phyloP scores from a whole-genome alignment of 2,113 vertebrate species.

The Peromyscus leucopus region DNA sequence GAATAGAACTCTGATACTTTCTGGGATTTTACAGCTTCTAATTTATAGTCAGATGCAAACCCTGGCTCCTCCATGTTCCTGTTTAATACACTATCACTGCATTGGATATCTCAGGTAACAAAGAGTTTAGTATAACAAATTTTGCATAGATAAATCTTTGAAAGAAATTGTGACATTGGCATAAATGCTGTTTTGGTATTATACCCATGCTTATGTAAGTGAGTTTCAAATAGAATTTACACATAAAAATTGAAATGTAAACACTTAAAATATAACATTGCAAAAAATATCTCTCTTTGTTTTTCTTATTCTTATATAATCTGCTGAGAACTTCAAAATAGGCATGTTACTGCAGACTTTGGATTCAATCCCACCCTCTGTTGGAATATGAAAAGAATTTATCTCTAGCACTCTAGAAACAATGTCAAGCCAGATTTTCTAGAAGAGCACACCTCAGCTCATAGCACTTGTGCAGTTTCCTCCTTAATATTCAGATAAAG shows the following conservation, averaged over 20 bases:
- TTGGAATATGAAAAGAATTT: neutral
- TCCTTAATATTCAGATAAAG: neutral
- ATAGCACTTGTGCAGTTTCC: neutral
- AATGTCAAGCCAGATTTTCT: neutral
- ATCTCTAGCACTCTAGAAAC: neutral
- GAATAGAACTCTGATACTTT: neutral
- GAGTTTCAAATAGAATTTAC: neutral
- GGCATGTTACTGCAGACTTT: neutral
- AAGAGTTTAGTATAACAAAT: neutral
- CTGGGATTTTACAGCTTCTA: neutral
- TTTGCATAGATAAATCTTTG: neutral
- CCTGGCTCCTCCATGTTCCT: neutral
- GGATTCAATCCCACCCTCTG: neutral
- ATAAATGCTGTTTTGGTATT: neutral
- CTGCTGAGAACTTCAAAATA: neutral
- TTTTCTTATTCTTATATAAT: neutral
- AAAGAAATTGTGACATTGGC: neutral
- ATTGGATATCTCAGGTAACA: neutral
- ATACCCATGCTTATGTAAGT: neutral
- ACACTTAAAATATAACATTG: neutral
- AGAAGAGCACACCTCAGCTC: neutral
- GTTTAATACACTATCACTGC: neutral
- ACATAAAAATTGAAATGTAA: neutral
- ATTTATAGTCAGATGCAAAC: neutral
- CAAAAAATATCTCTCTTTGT: neutral